Base-by-base conservation (phyloP, 2,888 invertebrate genomes). In the Frankliniella intonsa region DNA sequence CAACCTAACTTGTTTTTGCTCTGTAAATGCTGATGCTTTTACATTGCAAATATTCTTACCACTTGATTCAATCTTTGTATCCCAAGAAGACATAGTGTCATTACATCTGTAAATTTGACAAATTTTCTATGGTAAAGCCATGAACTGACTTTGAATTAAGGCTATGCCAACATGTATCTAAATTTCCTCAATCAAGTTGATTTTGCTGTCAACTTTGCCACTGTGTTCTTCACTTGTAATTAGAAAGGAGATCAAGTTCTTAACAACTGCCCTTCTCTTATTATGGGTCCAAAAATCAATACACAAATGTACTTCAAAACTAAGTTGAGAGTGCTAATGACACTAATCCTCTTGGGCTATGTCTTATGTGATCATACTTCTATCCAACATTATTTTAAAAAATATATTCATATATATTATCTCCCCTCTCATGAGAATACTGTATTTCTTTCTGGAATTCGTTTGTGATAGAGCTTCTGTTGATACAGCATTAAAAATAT, bases 381-480 rank as follows among this genome's bases (percentile, higher is more conserved):
- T 76, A 12, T 22, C 9, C 69, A 3, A 8, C 12, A 9, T 76
- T 25, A 76, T 76, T 22, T 25, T 76, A 25, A 25, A 25, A 22
- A 76, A 76, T 76, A 25, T 22, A 22, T 22, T 69, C 22, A 69
- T 69, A n/a, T 76, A 25, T n/a, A 25, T 25, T 14, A 25, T 22
- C 25, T 14, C 19, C 55, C 55, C 19, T 55, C 69, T 76, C 12
- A n/a, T 62, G 5, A 62, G n/a, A 62, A 62, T 11, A 62, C 17
- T 25, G 5, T 22, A 25, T 76, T 76, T 76, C 69, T 76, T 76
- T 2, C 25, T 22, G 69, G 69, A 25, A 76, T 76, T 76, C 25
- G 22, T 76, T 76, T 76, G 69, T 76, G 69, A 76, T 76, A 76
- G 69, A 22, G 69, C 69, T 76, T 76, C 22, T 76, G 69, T 76